A percentile compares a stretch with the other conserved stretches of the same genome.
phyloP scores from a whole-genome alignment of 2,888 invertebrate species.

The Schrankia costaestrigalis region DNA sequence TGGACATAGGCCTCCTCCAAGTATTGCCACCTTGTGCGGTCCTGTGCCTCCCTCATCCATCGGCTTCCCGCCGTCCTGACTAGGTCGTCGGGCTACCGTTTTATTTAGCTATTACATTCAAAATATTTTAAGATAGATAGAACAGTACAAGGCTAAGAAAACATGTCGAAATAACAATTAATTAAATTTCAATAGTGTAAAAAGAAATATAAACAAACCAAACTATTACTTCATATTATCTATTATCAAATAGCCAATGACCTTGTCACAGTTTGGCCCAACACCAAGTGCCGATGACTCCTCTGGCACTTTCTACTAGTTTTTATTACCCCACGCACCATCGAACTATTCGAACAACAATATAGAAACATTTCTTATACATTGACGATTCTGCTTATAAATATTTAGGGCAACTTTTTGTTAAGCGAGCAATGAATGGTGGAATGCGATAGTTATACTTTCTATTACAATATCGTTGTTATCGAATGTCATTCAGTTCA shows the following conservation, averaged over 20 bases:
- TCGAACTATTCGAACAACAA: slow-evolving; percentile 16
- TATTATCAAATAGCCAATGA: slow-evolving; percentile 70
- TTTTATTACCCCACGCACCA: slow-evolving; percentile 48
- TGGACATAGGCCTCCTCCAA: too few relatives aligned
- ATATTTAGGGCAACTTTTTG: slow-evolving; percentile 7
- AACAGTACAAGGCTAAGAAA: not conserved
- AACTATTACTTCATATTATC: slow-evolving; percentile 62
- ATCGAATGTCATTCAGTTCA: slow-evolving; percentile 39
- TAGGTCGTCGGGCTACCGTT: too few relatives aligned
- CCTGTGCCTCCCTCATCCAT: too few relatives aligned
- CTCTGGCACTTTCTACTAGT: slow-evolving; percentile 69
- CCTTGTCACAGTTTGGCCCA: slow-evolving; percentile 74
- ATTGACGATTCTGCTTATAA: slow-evolving; percentile 33
- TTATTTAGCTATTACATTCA: not conserved
- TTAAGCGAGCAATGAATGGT: slow-evolving; percentile 20
- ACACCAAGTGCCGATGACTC: slow-evolving; percentile 73
- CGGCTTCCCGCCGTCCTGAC: too few relatives aligned
- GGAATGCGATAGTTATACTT: slow-evolving; percentile 4
- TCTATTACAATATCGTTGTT: slow-evolving; percentile 36
- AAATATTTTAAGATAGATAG: not conserved
- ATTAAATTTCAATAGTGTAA: not conserved
- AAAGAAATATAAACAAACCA: slow-evolving; percentile 74
- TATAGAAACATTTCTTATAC: slow-evolving; percentile 26
- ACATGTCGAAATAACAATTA: not conserved
- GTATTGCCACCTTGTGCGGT: too few relatives aligned